Conservation (phyloP, 2,113 vertebrate genomes). For the Chamaetylas fuelleborni region DNA sequence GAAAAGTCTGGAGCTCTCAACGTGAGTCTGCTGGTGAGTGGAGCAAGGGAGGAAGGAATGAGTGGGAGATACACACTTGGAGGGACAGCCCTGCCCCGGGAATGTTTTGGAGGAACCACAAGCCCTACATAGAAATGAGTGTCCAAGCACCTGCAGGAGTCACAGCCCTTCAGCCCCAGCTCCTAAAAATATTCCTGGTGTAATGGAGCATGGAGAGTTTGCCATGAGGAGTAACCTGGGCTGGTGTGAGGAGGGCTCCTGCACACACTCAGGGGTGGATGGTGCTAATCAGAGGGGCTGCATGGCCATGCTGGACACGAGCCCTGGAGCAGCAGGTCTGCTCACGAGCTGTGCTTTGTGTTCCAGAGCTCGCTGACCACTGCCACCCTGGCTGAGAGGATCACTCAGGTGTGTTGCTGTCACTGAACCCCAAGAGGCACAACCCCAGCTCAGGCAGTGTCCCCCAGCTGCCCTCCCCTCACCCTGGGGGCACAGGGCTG, state of each 20-base stretch:
- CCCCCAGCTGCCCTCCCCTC: no score
- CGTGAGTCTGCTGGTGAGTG: constrained; percentile 29
- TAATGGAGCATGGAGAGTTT: accelerated
- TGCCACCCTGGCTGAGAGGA: background rate
- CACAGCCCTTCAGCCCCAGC: accelerated
- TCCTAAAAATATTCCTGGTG: background rate
- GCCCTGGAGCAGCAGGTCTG: background rate
- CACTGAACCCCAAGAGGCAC: accelerated
- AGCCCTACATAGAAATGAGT: accelerated
- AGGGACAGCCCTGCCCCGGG: background rate
- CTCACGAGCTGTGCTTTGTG: background rate
- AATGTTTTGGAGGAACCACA: background rate
- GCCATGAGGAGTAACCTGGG: background rate
- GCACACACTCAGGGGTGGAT: accelerated
- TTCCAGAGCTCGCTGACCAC: constrained; percentile 42
- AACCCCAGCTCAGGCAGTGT: accelerated
- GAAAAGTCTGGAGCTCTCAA: constrained; percentile 39
- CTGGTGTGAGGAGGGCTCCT: background rate
- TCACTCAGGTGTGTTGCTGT: background rate
- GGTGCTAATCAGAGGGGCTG: accelerated
- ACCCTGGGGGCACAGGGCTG: accelerated
- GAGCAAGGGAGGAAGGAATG: background rate
- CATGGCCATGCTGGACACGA: accelerated
- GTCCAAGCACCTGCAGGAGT: accelerated
- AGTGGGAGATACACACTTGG: background rate